A percentile compares a stretch with the other conserved stretches of the same genome.
Conservation (phyloP, 2,888 invertebrate genomes). For the Lapara coniferarum region DNA sequence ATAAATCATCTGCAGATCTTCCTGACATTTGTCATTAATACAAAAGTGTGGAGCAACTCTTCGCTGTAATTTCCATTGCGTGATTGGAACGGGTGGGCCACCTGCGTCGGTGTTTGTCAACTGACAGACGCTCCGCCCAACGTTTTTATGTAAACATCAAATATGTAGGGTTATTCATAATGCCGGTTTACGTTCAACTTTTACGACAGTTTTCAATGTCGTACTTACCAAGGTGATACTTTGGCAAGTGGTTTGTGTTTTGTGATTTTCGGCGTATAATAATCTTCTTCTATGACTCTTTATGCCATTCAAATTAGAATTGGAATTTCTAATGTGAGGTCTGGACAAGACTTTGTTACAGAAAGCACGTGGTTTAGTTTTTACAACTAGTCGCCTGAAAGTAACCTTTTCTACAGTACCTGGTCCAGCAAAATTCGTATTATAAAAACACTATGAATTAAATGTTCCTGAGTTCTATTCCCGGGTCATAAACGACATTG, state of each 20-base stretch:
- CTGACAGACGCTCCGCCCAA: constrained; percentile 50
- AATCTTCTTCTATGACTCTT: too few relatives aligned
- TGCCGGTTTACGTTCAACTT: constrained; percentile 45
- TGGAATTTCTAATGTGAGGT: too few relatives aligned
- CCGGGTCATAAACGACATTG: too few relatives aligned
- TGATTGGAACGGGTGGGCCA: constrained; percentile 56
- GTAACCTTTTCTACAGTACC: too few relatives aligned
- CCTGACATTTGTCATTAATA: constrained; percentile 16
- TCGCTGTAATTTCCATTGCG: constrained; percentile 53
- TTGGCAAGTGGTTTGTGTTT: neutral
- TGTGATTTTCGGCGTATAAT: neutral
- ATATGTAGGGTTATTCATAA: constrained; percentile 57
- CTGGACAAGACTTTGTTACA: too few relatives aligned
- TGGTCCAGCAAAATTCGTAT: too few relatives aligned
- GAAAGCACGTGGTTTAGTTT: too few relatives aligned
- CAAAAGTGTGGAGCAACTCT: constrained; percentile 33
- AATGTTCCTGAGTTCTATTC: too few relatives aligned
- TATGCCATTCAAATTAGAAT: too few relatives aligned
- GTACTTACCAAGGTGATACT: constrained; percentile 22
- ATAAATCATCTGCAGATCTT: neutral
- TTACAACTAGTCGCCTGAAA: too few relatives aligned
- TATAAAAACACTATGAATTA: too few relatives aligned
- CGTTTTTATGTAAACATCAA: constrained; percentile 56
- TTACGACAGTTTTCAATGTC: constrained; percentile 46
- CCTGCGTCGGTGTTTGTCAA: constrained; percentile 58